Base-by-base conservation (phyloP, 1,140 invertebrate genomes). In the Drosophila fuyamai region DNA sequence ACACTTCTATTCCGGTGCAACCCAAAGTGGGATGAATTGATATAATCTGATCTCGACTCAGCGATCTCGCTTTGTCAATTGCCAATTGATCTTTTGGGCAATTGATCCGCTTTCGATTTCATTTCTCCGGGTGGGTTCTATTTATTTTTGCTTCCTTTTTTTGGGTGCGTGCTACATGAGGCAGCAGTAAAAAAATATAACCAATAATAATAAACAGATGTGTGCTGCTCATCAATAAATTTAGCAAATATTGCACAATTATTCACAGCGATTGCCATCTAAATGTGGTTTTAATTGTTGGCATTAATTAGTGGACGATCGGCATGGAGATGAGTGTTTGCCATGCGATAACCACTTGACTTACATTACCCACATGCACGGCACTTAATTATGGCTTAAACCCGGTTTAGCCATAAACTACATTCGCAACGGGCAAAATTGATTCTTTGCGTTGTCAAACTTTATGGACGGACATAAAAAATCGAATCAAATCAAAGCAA, bases 71-170 rank as follows among this genome's bases (percentile, higher is more conserved):
- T 53, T 88, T 89, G 82, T 83, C 84, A 88, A 89, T 84, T 89
- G 80, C 23, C 84, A 89, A 89, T 89, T 88, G 84, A 88, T 89
- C 84, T 89, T 88, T 88, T 88, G 60, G 58, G 84, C 84, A 84
- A 84, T 84, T 89, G 84, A 89, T 88, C 84, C 80, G 84, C 81
- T 89, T 63, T 70, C 58, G 32, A 60, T 66, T 67, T 67, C 44
- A 13, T 13, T 35, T 46, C 13, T 10, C 60, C 46, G 18, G 16
- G 14, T 46, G 65, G 44, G 36, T 57, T 50, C 29, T 32, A 32
- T 46, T 12, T 13, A 14, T 18, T 13, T 47, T 27, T 70, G n/a
- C 48, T 14, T 29, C 3, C 38, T 47, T 43, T 56, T 73, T 56
- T 59, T 61, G 40, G 47, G 44, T 65, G 79, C 79, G 83, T 88